phyloP scores from a whole-genome alignment of 2,888 invertebrate species.

The Eudemis profundana region DNA sequence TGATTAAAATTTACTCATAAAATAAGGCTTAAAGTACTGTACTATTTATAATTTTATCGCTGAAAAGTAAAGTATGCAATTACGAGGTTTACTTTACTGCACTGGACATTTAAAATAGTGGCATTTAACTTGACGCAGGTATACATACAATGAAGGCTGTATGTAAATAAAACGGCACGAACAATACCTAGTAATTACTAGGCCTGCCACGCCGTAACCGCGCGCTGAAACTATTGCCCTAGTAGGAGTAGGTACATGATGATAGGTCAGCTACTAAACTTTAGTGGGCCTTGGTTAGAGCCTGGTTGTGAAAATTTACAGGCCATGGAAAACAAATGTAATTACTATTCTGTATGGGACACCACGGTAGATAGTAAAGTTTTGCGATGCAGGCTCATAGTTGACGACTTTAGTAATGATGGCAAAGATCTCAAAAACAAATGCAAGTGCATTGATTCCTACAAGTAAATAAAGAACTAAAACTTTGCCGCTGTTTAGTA shows the following conservation, averaged over 20 bases:
- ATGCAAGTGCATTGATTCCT: too few species aligned
- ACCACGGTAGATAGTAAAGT: too few species aligned
- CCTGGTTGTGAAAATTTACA: not conserved
- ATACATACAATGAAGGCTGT: not conserved
- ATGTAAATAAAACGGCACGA: slow-evolving; percentile 1
- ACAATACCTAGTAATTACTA: slow-evolving; percentile 15
- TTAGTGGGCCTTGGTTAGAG: not conserved
- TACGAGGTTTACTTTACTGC: slow-evolving; percentile 8
- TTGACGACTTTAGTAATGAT: too few species aligned
- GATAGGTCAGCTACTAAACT: not conserved
- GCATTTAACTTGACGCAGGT: slow-evolving; percentile 9
- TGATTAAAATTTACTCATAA: slow-evolving; percentile 38
- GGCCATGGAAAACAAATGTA: not conserved
- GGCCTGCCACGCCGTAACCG: not conserved
- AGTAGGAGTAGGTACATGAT: not conserved
- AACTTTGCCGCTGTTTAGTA: too few species aligned
- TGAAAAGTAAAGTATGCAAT: not conserved
- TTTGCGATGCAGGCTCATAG: too few species aligned
- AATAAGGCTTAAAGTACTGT: not conserved
- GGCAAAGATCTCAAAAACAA: too few species aligned
- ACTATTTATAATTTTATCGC: not conserved
- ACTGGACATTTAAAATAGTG: slow-evolving; percentile 3
- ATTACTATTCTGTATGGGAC: not conserved
- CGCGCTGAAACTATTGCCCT: not conserved
- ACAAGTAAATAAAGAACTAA: too few species aligned